Evolutionary conservation across 2,797 vertebrate species (phyloP), one percentile per base, ranked within the genome.

Genomic region (Gymnoscopelus microlampas): DNA sequence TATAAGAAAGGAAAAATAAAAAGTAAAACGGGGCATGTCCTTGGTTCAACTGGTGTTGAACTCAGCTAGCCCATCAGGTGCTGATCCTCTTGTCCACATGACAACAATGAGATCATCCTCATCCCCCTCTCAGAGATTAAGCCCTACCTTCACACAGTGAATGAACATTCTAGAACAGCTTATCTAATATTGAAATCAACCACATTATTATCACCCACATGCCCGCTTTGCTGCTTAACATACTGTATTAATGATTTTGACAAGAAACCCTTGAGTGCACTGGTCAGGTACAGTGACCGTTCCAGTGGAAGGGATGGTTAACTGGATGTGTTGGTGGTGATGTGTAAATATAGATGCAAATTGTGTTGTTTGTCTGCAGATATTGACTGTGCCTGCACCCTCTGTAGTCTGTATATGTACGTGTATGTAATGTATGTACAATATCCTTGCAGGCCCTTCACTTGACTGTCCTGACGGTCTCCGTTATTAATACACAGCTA

Each of bases 271-370:
- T 29, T 56, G 14, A 32, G 4, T 32, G 53, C 51, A 5, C 72
- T 76, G 72, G 61, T 47, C 70, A 62, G 32, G 58, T 75, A 63
- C 35, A 53, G 61, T 47, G 63, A 67, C 67, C 78, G 59, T 77
- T 55, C 5, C 13, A 29, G 60, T 44, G 13, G 19, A 54, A 66
- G 26, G 73, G 49, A 68, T 53, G 70, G 73, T 62, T 39, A 77
- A 39, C 51, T 48, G 35, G 15, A 63, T 66, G 60, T 39, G 35
- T 71, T 60, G 60, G 73, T 77, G 66, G 55, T 0, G 44, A 79
- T 79, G 70, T 82, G 70, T 69, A 83, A 78, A 74, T 61, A 14
- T 71, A 72, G 63, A 66, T 82, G 67, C 78, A 56, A 76, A 3
- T 53, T 66, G 57, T 35, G 60, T 24, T 81, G 44, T 63, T 44